Evolutionary conservation across 2,888 invertebrate genomes (phyloP).

Genomic region (Cynaeus angustus): DNA sequence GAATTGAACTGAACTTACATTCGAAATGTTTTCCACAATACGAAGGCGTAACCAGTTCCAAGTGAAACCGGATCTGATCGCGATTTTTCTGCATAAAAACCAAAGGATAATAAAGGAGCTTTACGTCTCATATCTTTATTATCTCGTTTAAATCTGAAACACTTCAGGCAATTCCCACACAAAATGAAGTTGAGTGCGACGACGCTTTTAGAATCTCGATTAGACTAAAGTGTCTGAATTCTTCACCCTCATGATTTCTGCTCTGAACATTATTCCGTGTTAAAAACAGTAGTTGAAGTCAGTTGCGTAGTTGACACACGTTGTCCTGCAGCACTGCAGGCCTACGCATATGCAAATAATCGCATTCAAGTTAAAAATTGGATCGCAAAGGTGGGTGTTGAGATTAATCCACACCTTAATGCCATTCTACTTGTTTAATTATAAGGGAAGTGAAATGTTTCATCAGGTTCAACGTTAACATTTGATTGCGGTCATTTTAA

Average conservation of each 20-base stretch:
- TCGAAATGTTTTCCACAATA: slow-evolving; percentile 55
- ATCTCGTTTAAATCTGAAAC: slow-evolving; percentile 30
- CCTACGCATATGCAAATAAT: slow-evolving; percentile 48
- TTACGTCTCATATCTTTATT: slow-evolving; percentile 40
- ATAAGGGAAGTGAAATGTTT: slow-evolving; percentile 39
- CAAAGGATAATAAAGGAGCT: slow-evolving; percentile 46
- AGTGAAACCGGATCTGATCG: slow-evolving; percentile 59
- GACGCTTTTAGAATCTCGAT: slow-evolving; percentile 11
- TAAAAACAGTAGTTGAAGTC: neutral
- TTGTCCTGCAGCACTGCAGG: slow-evolving; percentile 22
- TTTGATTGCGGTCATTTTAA: slow-evolving; percentile 34
- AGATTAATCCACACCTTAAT: slow-evolving; percentile 44
- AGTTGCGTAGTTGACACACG: slow-evolving; percentile 13
- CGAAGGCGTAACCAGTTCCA: slow-evolving; percentile 63
- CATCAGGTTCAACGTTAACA: slow-evolving; percentile 32
- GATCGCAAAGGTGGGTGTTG: slow-evolving; percentile 30
- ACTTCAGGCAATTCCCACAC: slow-evolving; percentile 29
- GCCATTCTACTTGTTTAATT: slow-evolving; percentile 48
- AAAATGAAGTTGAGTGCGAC: slow-evolving; percentile 10
- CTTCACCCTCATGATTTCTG: neutral
- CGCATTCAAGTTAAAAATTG: slow-evolving; percentile 33
- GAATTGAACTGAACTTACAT: slow-evolving; percentile 44
- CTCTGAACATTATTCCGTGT: neutral
- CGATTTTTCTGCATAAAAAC: slow-evolving; percentile 52
- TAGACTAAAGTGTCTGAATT: slow-evolving; percentile 19